Evolutionary conservation across 1,140 invertebrate genomes (phyloP).

Genomic region (Penaeus japonicus): DNA sequence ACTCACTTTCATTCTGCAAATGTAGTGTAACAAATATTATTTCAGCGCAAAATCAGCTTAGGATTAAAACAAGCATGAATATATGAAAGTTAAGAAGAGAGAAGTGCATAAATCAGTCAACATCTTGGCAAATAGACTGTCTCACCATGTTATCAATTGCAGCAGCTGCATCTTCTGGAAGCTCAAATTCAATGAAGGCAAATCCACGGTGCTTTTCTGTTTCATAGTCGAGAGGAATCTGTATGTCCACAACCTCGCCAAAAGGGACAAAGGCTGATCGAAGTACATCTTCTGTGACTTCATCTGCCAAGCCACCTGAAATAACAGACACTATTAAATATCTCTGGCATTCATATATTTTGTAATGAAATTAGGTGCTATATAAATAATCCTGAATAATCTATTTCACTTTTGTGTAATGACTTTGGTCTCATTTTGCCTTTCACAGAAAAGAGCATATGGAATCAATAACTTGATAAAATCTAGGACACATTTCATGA

Average conservation of each 20-base stretch:
- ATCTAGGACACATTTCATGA: too few relatives aligned
- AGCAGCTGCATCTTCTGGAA: constrained; percentile 75
- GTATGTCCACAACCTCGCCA: constrained; percentile 95
- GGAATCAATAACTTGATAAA: too few relatives aligned
- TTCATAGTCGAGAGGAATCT: constrained; percentile 98
- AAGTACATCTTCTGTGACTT: constrained; percentile 95
- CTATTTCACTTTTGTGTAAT: too few relatives aligned
- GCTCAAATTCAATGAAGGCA: constrained; percentile 97
- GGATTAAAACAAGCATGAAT: not conserved
- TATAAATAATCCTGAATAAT: too few relatives aligned
- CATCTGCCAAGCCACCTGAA: constrained; percentile 91
- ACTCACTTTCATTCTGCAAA: constrained; percentile 91
- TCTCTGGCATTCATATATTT: too few relatives aligned
- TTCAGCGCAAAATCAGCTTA: not conserved
- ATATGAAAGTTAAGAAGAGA: not conserved
- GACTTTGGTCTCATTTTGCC: too few relatives aligned
- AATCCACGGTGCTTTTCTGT: constrained; percentile 96
- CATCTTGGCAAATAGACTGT: not conserved
- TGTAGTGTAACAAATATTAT: not conserved
- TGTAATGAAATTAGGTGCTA: too few relatives aligned
- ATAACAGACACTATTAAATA: too few relatives aligned
- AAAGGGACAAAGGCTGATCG: constrained; percentile 98
- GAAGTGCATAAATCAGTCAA: not conserved
- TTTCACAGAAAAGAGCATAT: too few relatives aligned
- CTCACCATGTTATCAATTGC: constrained; percentile 99